phyloP scores from a whole-genome alignment of 2,888 invertebrate species.

The Teleogryllus oceanicus region DNA sequence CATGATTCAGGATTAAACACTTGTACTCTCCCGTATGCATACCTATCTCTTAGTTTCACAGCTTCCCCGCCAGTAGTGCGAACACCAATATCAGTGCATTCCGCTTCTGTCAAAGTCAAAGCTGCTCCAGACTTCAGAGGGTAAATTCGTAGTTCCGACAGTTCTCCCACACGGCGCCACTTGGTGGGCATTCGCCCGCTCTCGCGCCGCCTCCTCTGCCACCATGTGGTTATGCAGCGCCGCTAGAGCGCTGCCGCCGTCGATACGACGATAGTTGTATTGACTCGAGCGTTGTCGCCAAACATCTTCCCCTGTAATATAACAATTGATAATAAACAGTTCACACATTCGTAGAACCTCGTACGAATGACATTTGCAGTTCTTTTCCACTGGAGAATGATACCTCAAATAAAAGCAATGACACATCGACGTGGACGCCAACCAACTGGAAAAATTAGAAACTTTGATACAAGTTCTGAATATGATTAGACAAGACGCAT shows the following conservation, averaged over 20 bases:
- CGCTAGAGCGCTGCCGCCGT: not conserved
- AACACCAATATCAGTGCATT: conserved; percentile 23
- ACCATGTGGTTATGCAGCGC: not conserved
- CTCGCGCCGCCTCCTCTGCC: not conserved
- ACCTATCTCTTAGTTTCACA: conserved; percentile 24
- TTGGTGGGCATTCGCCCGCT: not conserved
- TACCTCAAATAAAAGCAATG: too few species aligned
- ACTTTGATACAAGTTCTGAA: too few species aligned
- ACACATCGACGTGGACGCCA: too few species aligned
- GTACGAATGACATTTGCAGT: too few species aligned
- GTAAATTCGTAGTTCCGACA: conserved; percentile 23
- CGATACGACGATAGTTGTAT: not conserved
- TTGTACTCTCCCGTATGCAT: not conserved
- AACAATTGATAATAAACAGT: too few species aligned
- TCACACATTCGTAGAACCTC: too few species aligned
- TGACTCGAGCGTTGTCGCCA: not conserved
- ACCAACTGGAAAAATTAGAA: too few species aligned
- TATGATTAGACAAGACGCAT: too few species aligned
- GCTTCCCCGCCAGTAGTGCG: conserved; percentile 11
- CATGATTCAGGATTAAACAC: not conserved
- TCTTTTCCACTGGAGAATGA: too few species aligned
- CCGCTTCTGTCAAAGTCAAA: conserved; percentile 22
- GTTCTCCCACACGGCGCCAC: conserved; percentile 25
- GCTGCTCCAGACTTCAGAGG: conserved; percentile 28
- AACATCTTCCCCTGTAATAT: not conserved